These are phyloP conservation scores for Scaptomyza caliginosa DNA, from an alignment of 2,888 invertebrate genomes.

Conservation along the genomic window DNA sequence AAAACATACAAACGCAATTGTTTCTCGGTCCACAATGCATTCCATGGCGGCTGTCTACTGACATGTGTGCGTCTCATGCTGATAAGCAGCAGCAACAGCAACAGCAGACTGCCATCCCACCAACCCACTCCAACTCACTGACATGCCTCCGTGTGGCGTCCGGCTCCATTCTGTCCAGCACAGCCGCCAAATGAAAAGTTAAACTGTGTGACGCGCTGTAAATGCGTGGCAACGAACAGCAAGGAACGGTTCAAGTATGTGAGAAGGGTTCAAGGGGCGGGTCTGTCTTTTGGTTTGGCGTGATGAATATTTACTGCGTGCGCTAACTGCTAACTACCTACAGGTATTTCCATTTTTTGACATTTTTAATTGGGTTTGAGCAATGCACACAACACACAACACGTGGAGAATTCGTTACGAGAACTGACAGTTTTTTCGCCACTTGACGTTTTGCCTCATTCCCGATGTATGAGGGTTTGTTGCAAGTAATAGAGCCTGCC, in stretches of 20 bases:
- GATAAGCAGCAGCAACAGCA: conserved; percentile 54
- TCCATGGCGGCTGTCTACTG: conserved; percentile 59
- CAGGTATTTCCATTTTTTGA: conserved; percentile 78
- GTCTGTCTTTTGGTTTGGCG: conserved; percentile 51
- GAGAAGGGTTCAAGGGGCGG: not conserved
- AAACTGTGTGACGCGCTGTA: conserved; percentile 73
- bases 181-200: conserved; percentile 73
- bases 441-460: conserved; percentile 38
- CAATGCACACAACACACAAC: conserved; percentile 44
- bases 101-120: conserved; percentile 34
- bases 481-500: conserved; percentile 6
- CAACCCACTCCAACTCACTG: not conserved
- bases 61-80: conserved; percentile 78
- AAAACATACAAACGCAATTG: conserved; percentile 78
- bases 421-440: conserved; percentile 48
- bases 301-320: conserved; percentile 81
- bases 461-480: not conserved
- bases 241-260: conserved; percentile 1
- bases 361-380: conserved; percentile 79
- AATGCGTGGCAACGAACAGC: conserved; percentile 32
- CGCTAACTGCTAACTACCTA: conserved; percentile 79
- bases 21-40: conserved; percentile 74
- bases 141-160: not conserved
- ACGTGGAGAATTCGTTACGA: conserved; percentile 19
- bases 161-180: conserved; percentile 30